Conservation (phyloP, 2,888 invertebrate genomes). For the Apotomis betuletana region DNA sequence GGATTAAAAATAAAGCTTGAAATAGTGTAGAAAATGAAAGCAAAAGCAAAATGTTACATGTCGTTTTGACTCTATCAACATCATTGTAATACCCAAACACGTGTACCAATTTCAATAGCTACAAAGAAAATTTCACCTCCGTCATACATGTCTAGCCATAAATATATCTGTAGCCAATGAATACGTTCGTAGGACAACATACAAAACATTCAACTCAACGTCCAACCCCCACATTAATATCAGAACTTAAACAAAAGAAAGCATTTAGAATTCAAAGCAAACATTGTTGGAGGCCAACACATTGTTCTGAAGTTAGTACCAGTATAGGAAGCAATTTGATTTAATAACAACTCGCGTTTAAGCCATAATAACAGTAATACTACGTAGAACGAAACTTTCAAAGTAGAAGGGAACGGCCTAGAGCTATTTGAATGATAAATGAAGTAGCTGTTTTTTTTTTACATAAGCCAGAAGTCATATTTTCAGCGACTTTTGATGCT, state of each 20-base stretch:
- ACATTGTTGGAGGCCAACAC: conserved; percentile 14
- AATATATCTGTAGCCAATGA: no score
- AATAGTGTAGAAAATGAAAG: no score
- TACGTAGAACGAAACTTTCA: not conserved
- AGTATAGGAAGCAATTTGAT: conserved; percentile 21
- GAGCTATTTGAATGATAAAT: not conserved
- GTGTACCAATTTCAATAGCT: no score
- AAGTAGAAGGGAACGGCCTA: conserved; percentile 8
- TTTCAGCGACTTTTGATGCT: no score
- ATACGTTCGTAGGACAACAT: not conserved
- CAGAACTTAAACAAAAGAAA: conserved; percentile 24
- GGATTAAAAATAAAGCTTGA: no score
- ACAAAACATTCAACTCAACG: not conserved
- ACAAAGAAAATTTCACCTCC: no score
- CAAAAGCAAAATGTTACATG: no score
- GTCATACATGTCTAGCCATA: no score
- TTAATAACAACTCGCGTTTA: conserved; percentile 14
- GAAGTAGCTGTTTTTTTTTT: no score
- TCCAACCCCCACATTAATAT: not conserved
- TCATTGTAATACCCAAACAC: no score
- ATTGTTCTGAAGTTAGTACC: conserved; percentile 18
- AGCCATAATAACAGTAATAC: conserved; percentile 2
- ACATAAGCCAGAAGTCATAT: no score
- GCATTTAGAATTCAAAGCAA: conserved; percentile 26
- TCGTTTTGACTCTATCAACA: no score